Conservation (phyloP, 2,113 vertebrate genomes). For the Apaloderma vittatum region DNA sequence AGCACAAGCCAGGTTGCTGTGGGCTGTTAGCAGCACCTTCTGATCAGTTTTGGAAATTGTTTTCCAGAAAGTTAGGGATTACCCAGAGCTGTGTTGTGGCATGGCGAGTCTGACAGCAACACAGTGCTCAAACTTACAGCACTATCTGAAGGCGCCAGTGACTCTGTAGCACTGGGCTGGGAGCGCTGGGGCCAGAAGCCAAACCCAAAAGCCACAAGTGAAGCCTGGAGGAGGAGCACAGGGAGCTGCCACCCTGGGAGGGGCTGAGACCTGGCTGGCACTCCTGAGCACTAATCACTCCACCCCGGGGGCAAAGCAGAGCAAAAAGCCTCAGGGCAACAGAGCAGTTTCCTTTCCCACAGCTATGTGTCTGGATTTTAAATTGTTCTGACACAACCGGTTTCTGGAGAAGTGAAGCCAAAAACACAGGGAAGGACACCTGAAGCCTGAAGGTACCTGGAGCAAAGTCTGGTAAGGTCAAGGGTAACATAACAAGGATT, state of each 20-base stretch:
- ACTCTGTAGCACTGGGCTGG: background rate
- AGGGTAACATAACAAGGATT: background rate
- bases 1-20: background rate
- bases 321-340: background rate
- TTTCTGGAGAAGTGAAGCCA: background rate
- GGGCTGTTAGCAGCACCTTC: background rate
- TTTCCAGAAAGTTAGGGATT: background rate
- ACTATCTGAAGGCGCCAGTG: background rate
- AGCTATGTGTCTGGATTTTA: background rate
- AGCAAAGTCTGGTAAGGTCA: background rate
- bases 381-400: background rate
- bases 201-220: background rate
- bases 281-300: background rate
- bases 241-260: background rate
- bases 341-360: background rate
- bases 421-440: background rate
- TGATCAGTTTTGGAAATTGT: background rate
- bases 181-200: background rate
- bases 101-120: background rate
- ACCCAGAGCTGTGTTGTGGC: background rate
- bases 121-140: background rate
- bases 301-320: background rate
- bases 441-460: background rate
- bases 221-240: rapidly evolving
- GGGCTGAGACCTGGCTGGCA: background rate